Conservation (phyloP, 2,797 vertebrate genomes). For the Tokudaia tokunoshimensis region DNA sequence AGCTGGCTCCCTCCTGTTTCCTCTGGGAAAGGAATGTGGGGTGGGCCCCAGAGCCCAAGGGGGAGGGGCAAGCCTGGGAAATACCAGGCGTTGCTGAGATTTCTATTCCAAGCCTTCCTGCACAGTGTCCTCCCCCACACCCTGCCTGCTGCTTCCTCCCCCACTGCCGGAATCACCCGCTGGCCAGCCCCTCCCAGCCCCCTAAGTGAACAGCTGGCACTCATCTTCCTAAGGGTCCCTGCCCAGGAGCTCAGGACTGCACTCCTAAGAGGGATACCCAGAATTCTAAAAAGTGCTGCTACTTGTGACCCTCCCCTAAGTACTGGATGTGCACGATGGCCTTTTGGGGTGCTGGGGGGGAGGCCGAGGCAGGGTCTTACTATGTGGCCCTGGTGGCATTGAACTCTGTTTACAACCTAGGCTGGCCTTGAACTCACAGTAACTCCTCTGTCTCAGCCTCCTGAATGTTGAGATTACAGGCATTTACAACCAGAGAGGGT, state of each 20-base stretch:
- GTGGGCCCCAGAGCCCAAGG: slow-evolving; percentile 76
- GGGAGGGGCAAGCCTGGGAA: slow-evolving; percentile 82
- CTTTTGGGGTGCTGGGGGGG: not conserved
- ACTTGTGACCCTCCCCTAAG: not conserved
- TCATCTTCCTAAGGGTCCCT: slow-evolving; percentile 60
- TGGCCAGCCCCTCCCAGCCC: slow-evolving; percentile 48
- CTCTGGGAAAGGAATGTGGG: slow-evolving; percentile 85
- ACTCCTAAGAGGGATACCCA: not conserved
- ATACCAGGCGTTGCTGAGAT: slow-evolving; percentile 89
- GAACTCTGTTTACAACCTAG: not conserved
- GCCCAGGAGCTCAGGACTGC: not conserved
- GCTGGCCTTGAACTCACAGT: not conserved
- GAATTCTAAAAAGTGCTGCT: slow-evolving; percentile 39
- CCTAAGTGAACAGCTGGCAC: slow-evolving; percentile 72
- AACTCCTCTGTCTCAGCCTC: not conserved
- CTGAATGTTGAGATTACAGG: not conserved
- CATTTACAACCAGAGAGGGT: not conserved
- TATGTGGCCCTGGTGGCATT: not conserved
- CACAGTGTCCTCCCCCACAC: slow-evolving; percentile 68
- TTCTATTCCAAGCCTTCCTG: slow-evolving; percentile 84
- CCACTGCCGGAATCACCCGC: slow-evolving; percentile 66
- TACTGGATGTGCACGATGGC: not conserved
- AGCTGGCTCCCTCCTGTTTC: slow-evolving; percentile 73
- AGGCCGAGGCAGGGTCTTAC: not conserved
- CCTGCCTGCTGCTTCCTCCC: slow-evolving; percentile 70